Base-by-base conservation (phyloP, 2,113 vertebrate species). In the Calidris pugnax region DNA sequence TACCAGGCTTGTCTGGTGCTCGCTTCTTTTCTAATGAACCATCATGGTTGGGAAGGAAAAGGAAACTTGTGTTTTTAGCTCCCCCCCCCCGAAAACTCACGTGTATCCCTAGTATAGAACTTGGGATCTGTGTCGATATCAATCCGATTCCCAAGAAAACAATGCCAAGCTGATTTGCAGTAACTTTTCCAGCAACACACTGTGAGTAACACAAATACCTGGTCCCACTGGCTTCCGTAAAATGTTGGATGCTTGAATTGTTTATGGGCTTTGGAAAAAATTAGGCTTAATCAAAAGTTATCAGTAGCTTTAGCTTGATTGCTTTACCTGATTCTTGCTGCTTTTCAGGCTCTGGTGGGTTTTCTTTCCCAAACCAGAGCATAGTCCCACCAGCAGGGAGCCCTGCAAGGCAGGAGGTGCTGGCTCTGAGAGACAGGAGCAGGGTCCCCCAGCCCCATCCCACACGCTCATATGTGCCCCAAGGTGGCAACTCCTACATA, bases 191-290 rank as follows among this genome's bases (percentile, higher is more conserved):
- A 39, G 72, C 72, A 74, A 18, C 2, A 1, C 17, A 32, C 82
- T 88, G 62, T 9, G 6, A 84, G 64, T 53, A 12, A 64, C 56
- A 2, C 0, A 1, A 62, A 37, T 24, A 37, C n/a, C 41, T 35
- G 60, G 6, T 74, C 37, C 68, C 73, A 6, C 23, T 87, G 83
- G 30, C 35, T 89, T 62, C 73, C 47, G 47, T 74, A 55, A 62
- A 74, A 75, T 50, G n/a, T 19, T 86, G 85, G n/a, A n/a, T 88
- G 73, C 75, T 89, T 74, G 67, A 93, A 80, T 93, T 77, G 64
- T 87, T 95, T 45, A 60, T 88, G 89, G 72, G 41, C 55, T 90
- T 53, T 32, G 95, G 76, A 90, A 85, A 93, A 83, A 84, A 53
- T 28, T 16, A 81, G 77, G 45, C 41, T 90, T 53, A 32, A 66